These are phyloP conservation scores for Podilymbus podiceps DNA, from an alignment of 2,113 vertebrate genomes.

Conservation along the genomic window DNA sequence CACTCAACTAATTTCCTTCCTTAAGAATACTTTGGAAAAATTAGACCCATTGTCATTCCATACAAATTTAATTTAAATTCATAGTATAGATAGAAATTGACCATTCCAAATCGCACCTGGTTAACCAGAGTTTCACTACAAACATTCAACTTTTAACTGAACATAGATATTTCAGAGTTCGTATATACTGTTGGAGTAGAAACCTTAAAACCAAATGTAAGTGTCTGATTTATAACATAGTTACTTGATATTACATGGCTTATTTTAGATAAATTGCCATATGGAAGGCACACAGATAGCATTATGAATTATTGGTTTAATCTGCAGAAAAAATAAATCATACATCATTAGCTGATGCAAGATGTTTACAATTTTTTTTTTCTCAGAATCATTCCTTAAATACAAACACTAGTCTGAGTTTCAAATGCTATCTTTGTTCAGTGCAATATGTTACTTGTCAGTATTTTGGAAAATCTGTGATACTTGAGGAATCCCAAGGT, in stretches of 20 bases:
- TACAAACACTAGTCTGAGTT: background rate
- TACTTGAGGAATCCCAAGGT: background rate
- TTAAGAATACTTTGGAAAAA: background rate
- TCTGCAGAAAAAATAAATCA: conserved; percentile 67
- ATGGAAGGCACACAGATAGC: conserved; percentile 75
- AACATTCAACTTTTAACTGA: background rate
- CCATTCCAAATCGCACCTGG: background rate
- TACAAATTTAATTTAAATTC: background rate
- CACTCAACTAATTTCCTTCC: background rate
- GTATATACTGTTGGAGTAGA: background rate
- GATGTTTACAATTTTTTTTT: conserved; percentile 34
- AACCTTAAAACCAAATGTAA: background rate
- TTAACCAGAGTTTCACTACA: background rate
- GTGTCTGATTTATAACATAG: background rate
- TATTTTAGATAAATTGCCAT: conserved; percentile 72
- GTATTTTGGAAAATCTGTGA: background rate
- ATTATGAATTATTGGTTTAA: conserved; percentile 79
- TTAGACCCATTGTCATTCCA: background rate
- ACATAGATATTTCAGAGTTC: background rate
- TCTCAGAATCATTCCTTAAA: background rate
- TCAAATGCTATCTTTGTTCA: conserved; percentile 4
- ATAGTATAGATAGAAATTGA: background rate
- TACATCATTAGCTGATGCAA: background rate
- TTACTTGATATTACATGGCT: conserved; percentile 77
- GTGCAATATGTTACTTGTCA: background rate